These are phyloP conservation scores for Eublepharis macularius DNA, from an alignment of 2,113 vertebrate species.

Conservation along the genomic window DNA sequence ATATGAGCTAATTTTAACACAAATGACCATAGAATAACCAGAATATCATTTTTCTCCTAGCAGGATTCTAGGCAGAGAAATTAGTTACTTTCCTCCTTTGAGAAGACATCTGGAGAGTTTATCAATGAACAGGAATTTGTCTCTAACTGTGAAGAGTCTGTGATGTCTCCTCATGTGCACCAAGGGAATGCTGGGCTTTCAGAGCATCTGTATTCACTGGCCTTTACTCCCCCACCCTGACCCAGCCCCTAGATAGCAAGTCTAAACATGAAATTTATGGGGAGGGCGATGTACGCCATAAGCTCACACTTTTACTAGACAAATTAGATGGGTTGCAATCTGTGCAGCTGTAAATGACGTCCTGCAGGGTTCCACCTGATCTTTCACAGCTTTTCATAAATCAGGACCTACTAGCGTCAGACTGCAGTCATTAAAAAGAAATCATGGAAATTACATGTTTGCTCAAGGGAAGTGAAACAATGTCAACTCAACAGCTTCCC, in stretches of 20 bases:
- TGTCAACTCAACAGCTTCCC: conserved; percentile 51
- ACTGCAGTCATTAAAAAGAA: conserved; percentile 95
- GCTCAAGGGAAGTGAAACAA: conserved; percentile 84
- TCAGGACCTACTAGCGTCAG: conserved; percentile 83
- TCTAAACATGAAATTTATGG: conserved; percentile 79
- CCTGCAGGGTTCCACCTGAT: conserved; percentile 86
- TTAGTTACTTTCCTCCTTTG: conserved; percentile 77
- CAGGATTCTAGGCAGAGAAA: conserved; percentile 75
- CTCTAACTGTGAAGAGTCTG: conserved; percentile 77
- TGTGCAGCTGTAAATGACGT: conserved; percentile 88
- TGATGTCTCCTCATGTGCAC: conserved; percentile 73
- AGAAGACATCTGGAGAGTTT: conserved; percentile 90
- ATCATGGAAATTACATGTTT: conserved; percentile 97
- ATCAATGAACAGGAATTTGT: conserved; percentile 84
- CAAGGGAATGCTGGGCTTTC: conserved; percentile 73
- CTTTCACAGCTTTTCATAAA: conserved; percentile 90
- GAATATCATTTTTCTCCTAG: conserved; percentile 86
- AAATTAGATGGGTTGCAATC: conserved; percentile 91
- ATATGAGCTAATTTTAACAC: conserved; percentile 76
- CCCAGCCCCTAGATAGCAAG: conserved; percentile 77
- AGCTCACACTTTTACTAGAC: conserved; percentile 88
- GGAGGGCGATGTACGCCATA: conserved; percentile 79
- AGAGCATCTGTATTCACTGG: conserved; percentile 75
- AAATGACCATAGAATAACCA: conserved; percentile 84
- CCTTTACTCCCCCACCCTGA: conserved; percentile 55